Conservation (phyloP, 2,888 invertebrate genomes). For the Chrysotoxum bicinctum region DNA sequence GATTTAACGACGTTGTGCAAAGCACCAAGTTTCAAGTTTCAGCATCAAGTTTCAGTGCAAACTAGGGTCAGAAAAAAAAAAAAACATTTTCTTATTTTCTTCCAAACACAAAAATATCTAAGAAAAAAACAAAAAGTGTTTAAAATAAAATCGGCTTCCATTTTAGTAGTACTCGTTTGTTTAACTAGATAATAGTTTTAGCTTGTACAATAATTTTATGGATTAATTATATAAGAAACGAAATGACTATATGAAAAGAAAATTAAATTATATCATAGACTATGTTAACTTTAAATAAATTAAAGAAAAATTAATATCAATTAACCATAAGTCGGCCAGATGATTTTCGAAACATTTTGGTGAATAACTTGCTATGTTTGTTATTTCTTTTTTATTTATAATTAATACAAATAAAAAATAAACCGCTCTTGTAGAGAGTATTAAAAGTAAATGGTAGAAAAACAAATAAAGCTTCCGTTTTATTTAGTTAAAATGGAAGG, state of each 20-base stretch:
- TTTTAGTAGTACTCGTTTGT: slow-evolving; percentile 67
- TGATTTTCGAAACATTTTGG: slow-evolving; percentile 48
- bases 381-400: slow-evolving; percentile 46
- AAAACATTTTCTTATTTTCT: slow-evolving; percentile 33
- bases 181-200: slow-evolving; percentile 57
- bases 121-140: slow-evolving; percentile 46
- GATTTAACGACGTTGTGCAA: slow-evolving; percentile 49
- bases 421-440: slow-evolving; percentile 31
- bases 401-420: slow-evolving; percentile 27
- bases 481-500: slow-evolving; percentile 13
- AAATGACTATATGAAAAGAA: slow-evolving; percentile 42
- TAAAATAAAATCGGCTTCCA: slow-evolving; percentile 73
- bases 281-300: slow-evolving; percentile 43
- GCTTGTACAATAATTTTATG: slow-evolving; percentile 47
- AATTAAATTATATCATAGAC: slow-evolving; percentile 61
- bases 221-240: slow-evolving; percentile 19
- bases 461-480: slow-evolving; percentile 30
- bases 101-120: slow-evolving; percentile 29
- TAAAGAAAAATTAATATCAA: slow-evolving; percentile 9
- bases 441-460: slow-evolving; percentile 18
- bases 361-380: slow-evolving; percentile 31
- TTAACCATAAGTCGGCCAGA: slow-evolving; percentile 53
- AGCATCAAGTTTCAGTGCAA: slow-evolving; percentile 43
- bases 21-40: slow-evolving; percentile 46
- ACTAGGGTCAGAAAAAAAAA: slow-evolving; percentile 25